Base-by-base conservation (phyloP, 2,888 invertebrate genomes). In the Rhagonycha lutea region DNA sequence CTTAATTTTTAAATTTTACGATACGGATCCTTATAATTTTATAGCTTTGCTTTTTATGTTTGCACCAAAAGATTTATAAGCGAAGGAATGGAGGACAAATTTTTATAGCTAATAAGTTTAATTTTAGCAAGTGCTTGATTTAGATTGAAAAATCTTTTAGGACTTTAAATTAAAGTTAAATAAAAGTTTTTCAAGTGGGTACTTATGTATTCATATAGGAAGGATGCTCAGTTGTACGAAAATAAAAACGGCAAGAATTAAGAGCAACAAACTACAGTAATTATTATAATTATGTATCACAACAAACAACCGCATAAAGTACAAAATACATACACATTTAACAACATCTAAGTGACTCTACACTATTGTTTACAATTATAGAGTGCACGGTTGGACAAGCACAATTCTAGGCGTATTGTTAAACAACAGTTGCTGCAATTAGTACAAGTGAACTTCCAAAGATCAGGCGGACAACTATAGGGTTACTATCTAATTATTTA, bases 1-100 rank as follows among this genome's bases (percentile, higher is more conserved):
- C 74, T 82, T 82, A 83, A 83, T 84, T 84, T 84, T 84, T 81
- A 83, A 83, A 82, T 83, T 85, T 84, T 84, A 84, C 83, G 83
- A 83, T 81, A 79, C 72, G 79, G 80, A 79, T 80, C 83, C 82
- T 82, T 81, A 82, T 82, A 81, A 83, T 81, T 82, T 83, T 82
- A 78, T 80, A 82, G 83, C 80, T 81, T 82, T 82, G 82, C 82
- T 83, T 84, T 84, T 84, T 83, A 84, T 83, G 82, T 83, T 81
- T 77, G 74, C 75, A 73, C 76, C 69, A 71, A 70, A 70, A 80
- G 81, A 81, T 81, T 81, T 81, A 81, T 73, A 78, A 73, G 67
- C 71, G 70, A 78, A 77, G 62, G 76, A 77, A 81, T 78, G 77
- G 72, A 76, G 69, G 76, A 80, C 80, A 80, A 79, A 74, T 70